Evolutionary conservation across 2,888 invertebrate genomes (phyloP).

Genomic region (Caenorhabditis wallacei): DNA sequence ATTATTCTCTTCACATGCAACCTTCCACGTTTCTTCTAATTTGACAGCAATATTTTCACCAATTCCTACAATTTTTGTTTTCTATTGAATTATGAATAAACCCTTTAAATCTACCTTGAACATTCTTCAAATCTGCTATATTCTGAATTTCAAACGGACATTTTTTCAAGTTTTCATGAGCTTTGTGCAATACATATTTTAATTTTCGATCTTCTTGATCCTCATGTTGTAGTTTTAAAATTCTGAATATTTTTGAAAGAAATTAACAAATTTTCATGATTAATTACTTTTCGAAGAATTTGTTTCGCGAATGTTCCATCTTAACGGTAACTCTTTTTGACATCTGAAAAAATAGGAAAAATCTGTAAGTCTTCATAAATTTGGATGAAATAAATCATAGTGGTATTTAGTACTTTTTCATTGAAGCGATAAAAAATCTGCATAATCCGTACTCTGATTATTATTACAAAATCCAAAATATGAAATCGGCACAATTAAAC

Average conservation of each 20-base stretch:
- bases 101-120: constrained; percentile 79
- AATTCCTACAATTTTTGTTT: constrained; percentile 72
- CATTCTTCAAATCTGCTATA: constrained; percentile 75
- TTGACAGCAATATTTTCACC: constrained; percentile 80
- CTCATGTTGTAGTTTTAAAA: constrained; percentile 75
- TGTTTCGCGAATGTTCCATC: constrained; percentile 74
- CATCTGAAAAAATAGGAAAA: constrained; percentile 11
- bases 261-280: not conserved
- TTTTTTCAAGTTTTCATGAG: constrained; percentile 73
- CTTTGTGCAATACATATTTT: constrained; percentile 74
- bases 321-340: constrained; percentile 72
- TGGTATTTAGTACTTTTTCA: no score
- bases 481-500: no score
- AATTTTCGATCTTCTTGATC: constrained; percentile 71
- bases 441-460: not conserved
- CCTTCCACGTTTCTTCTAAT: constrained; percentile 76
- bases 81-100: no score
- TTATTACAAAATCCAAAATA: no score
- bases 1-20: constrained; percentile 36
- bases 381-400: no score
- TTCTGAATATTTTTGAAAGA: constrained; percentile 31
- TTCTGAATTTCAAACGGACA: constrained; percentile 78
- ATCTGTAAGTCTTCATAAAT: no score
- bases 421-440: not conserved
- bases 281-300: constrained; percentile 73